Percentiles rank a stretch among this genome's conserved stretches.
Conservation (phyloP, 2,888 invertebrate genomes). For the Stenoptilia bipunctidactyla region DNA sequence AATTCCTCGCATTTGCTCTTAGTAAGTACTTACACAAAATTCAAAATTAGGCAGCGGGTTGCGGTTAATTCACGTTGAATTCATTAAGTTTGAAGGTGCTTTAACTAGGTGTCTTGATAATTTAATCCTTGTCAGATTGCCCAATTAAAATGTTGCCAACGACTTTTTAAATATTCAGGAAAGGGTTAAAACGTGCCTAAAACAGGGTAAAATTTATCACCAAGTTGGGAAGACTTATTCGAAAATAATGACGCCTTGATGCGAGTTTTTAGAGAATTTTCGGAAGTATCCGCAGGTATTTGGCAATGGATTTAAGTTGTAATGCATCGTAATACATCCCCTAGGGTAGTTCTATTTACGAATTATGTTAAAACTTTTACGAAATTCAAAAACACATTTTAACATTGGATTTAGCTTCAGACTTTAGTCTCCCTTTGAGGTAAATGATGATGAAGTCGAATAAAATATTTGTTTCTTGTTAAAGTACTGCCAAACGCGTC, state of each 20-base stretch:
- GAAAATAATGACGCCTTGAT: constrained; percentile 64
- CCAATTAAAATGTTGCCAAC: constrained; percentile 68
- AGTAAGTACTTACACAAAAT: too few relatives aligned
- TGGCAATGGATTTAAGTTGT: constrained; percentile 31
- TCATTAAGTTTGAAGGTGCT: constrained; percentile 60
- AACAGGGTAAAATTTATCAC: constrained; percentile 58
- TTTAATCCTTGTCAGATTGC: constrained; percentile 66
- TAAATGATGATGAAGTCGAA: too few relatives aligned
- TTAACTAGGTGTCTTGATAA: constrained; percentile 71
- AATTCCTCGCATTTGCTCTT: too few relatives aligned
- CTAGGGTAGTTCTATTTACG: too few relatives aligned
- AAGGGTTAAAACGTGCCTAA: constrained; percentile 56
- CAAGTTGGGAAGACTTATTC: constrained; percentile 48
- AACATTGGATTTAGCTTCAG: too few relatives aligned
- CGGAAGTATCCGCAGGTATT: constrained; percentile 26
- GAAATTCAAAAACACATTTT: too few relatives aligned
- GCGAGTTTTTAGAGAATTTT: constrained; percentile 60
- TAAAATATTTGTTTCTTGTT: too few relatives aligned
- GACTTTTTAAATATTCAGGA: constrained; percentile 69
- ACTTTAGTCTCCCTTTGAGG: too few relatives aligned
- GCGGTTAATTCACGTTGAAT: constrained; percentile 61
- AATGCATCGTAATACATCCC: too few relatives aligned
- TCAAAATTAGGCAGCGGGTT: constrained; percentile 5
- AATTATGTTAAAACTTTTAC: too few relatives aligned
- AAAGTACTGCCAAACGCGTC: too few relatives aligned